Conservation (phyloP, 2,888 invertebrate genomes). For the Patella pellucida region DNA sequence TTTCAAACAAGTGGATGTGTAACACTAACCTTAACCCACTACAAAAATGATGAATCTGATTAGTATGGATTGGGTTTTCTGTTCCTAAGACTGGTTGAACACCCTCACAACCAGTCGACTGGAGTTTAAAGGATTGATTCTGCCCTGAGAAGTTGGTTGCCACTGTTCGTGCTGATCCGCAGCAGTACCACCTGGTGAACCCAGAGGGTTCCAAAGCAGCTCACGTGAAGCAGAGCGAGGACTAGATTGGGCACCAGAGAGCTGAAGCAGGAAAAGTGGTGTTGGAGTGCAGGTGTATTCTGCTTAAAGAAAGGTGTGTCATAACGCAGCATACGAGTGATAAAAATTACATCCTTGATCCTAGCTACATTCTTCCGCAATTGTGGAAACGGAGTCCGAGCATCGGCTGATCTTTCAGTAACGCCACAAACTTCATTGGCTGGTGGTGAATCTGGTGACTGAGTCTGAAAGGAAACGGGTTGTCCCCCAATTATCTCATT, state of each 20-base stretch:
- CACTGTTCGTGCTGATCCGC: too few relatives aligned
- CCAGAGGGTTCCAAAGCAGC: too few relatives aligned
- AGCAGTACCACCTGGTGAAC: too few relatives aligned
- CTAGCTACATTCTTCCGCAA: too few relatives aligned
- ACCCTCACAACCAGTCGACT: neutral
- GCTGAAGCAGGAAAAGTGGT: neutral
- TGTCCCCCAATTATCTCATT: too few relatives aligned
- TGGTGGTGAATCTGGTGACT: too few relatives aligned
- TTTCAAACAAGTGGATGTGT: neutral
- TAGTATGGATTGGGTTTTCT: neutral
- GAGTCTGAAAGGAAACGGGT: too few relatives aligned
- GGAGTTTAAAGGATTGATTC: neutral
- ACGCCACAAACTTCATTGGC: too few relatives aligned
- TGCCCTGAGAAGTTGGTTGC: neutral
- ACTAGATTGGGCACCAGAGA: too few relatives aligned
- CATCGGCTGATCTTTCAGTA: too few relatives aligned
- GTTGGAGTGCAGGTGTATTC: neutral
- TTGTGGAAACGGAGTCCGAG: too few relatives aligned
- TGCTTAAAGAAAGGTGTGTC: neutral
- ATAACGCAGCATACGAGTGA: neutral
- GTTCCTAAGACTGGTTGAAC: neutral
- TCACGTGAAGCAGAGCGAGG: neutral
- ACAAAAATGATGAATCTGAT: neutral
- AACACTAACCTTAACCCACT: neutral
- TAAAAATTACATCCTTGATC: too few relatives aligned